Conservation (phyloP, 2,888 invertebrate genomes). For the Platerodrilus igneus region DNA sequence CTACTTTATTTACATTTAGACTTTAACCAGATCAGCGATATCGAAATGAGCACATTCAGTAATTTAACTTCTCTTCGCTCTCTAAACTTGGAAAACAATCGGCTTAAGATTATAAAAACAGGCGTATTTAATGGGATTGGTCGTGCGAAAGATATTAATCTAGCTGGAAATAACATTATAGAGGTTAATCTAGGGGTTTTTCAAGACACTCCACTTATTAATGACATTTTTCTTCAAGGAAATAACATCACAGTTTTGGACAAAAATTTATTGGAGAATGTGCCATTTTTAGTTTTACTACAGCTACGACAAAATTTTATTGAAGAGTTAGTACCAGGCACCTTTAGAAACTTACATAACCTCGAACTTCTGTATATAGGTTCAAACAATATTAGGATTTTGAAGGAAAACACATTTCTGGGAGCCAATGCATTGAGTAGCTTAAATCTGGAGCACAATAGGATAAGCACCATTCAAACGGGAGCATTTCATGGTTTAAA, state of each 20-base stretch:
- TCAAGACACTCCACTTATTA: neutral
- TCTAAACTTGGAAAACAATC: conserved; percentile 3
- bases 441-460: conserved; percentile 8
- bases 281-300: neutral
- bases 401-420: neutral
- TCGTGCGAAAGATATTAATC: neutral
- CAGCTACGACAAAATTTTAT: conserved; percentile 9
- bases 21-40: conserved; percentile 1
- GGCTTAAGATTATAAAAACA: neutral
- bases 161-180: neutral
- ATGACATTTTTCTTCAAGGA: neutral
- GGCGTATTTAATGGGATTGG: conserved; percentile 1
- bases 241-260: conserved; percentile 7
- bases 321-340: neutral
- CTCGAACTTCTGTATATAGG: neutral
- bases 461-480: neutral
- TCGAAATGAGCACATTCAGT: conserved; percentile 5
- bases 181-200: neutral
- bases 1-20: neutral
- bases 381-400: conserved; percentile 1
- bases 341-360: conserved; percentile 3
- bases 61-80: neutral
- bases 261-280: neutral
- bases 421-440: neutral
- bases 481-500: conserved; percentile 1